phyloP scores from a whole-genome alignment of 23 tunicate genomes.

The Ascidia mentula region DNA sequence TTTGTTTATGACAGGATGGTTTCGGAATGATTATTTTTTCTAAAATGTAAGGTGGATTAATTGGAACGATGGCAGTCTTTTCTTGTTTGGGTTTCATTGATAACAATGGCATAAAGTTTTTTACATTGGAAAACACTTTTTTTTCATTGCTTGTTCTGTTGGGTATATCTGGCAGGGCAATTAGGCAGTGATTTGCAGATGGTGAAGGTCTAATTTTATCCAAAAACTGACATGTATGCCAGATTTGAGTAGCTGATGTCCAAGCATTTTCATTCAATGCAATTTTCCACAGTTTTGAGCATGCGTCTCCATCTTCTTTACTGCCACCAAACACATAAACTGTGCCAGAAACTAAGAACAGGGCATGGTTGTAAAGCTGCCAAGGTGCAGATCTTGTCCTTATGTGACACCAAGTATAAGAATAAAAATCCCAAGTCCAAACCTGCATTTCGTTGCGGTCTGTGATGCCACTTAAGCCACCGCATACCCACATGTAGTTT shows the following conservation, averaged over 20 bases:
- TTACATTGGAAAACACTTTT: not conserved
- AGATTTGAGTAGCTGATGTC: slow-evolving; percentile 4
- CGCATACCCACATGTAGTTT: slow-evolving; percentile 75
- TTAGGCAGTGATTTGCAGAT: slow-evolving; percentile 36
- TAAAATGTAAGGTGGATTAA: not conserved
- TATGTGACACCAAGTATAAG: slow-evolving; percentile 40
- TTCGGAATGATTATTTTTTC: not conserved
- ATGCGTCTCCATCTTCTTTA: slow-evolving; percentile 47
- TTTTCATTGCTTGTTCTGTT: not conserved
- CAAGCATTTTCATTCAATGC: not conserved
- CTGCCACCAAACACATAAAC: slow-evolving; percentile 82
- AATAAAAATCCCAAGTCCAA: slow-evolving; percentile 55
- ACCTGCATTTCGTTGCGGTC: slow-evolving; percentile 45
- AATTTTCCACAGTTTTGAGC: slow-evolving; percentile 57
- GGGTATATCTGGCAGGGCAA: slow-evolving; percentile 10
- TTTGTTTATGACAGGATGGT: not conserved
- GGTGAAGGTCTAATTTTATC: slow-evolving; percentile 44
- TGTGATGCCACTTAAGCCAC: slow-evolving; percentile 76
- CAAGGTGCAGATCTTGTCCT: slow-evolving; percentile 66
- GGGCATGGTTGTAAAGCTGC: slow-evolving; percentile 71
- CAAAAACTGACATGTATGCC: slow-evolving; percentile 36
- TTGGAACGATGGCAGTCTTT: not conserved
- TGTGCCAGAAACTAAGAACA: slow-evolving; percentile 32
- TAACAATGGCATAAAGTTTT: not conserved
- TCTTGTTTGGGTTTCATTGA: no score